Base-by-base conservation (phyloP, 2,113 vertebrate species). In the Phasianus colchicus region DNA sequence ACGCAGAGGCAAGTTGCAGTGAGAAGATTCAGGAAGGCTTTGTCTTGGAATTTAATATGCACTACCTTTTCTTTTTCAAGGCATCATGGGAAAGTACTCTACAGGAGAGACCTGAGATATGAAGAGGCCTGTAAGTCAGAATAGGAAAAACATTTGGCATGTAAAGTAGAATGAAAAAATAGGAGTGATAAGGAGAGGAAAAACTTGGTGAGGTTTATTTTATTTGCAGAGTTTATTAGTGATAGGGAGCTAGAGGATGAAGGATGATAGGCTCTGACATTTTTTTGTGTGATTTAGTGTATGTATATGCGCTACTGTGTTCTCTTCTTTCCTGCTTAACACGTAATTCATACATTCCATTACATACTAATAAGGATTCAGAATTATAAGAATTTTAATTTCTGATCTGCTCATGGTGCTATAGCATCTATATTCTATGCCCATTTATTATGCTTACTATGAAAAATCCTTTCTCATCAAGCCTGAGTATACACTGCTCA, bases 321-420 rank as follows among this genome's bases (percentile, higher is more conserved):
- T 95, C 86, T 87, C 40, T 82, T 88, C 70, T 91, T 36, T 40
- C 20, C 10, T 12, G 32, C 42, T 30, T 67, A 67, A 60, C 88
- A 17, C 64, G 67, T 93, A 77, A 92, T 90, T 93, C 73, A 95
- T 42, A 67, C 84, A 70, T 69, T 90, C 47, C 47, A 43, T 91
- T 89, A 42, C 29, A 36, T 70, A 36, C 30, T 91, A 87, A 54
- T 89, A 85, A 69, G 45, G 54, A 58, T 84, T 89, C 81, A 90
- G 76, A 95, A 93, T 94, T 96, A 88, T 86, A 83, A 43, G 17
- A 48, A 29, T 88, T 92, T 94, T 86, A 95, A 96, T 94, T 94
- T 90, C 88, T 93, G 74, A 88, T 78, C 50, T 88, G 6, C 29
- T 76, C 22, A n/a, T 71, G n/a, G 19, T 77, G 43, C 29, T 89